Base-by-base conservation (phyloP, 2,797 vertebrate genomes). In the Phalanger gymnotis region DNA sequence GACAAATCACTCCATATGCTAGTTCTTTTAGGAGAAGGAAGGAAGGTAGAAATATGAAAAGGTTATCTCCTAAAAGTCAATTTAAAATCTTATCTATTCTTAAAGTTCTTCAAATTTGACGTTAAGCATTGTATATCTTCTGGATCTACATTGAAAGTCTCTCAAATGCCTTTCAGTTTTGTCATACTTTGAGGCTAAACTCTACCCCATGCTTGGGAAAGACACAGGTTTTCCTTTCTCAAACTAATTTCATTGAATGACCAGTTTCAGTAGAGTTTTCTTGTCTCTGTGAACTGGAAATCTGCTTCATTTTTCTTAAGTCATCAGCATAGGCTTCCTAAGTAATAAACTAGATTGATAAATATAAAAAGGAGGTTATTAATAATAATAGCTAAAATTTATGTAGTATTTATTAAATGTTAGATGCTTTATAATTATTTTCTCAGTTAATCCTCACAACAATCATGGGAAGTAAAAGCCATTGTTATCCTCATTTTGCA, bases 41-140 rank as follows among this genome's bases (percentile, higher is more conserved):
- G 34, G 7, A 11, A 81, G 2, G 61, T 30, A 96, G 52, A 90
- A 95, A 94, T 91, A 25, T 93, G 58, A 12, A 87, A 11, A 93
- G 90, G 31, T 61, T 27, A 73, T 51, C 51, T 56, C 12, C 53
- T 5, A 90, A 91, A 95, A 94, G 40, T 47, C 58, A 56, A 90
- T 73, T 81, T 47, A 73, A 47, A 57, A 13, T 93, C 95, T 81
- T 52, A 31, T 19, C 47, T 81, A 92, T 52, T 54, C n/a, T 92
- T 25, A 90, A 92, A 53, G 9, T 53, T 90, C 4, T 22, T 27
- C 92, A 54, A 56, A 90, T 94, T 10, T 95, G 57, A 90, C 40
- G 91, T 34, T 14, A 54, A n/a, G 11, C 27, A 19, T 34, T 94
- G 10, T 31, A 12, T 2, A 30, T 61, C 16, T 96, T 81, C n/a